These are phyloP conservation scores for Microplitis mediator DNA, from an alignment of 1,140 invertebrate genomes.

Conservation along the genomic window DNA sequence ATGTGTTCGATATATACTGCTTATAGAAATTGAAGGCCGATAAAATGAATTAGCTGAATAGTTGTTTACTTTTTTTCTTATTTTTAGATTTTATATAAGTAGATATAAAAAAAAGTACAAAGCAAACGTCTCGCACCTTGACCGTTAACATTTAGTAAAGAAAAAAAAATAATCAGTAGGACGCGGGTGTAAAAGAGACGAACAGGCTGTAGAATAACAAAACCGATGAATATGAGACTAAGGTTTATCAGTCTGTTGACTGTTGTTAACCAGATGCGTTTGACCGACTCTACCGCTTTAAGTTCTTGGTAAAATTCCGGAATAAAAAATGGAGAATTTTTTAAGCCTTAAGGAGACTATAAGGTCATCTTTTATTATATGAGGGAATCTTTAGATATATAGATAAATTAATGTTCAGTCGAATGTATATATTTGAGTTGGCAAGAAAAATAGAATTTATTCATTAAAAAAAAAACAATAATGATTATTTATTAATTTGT, in stretches of 20 bases:
- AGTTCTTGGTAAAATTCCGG: slow-evolving; percentile 1
- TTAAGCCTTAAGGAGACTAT: too few relatives aligned
- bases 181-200: background rate
- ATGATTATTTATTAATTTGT: too few relatives aligned
- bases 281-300: background rate
- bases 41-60: background rate
- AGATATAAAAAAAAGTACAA: background rate
- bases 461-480: too few relatives aligned
- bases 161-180: background rate
- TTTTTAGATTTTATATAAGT: background rate
- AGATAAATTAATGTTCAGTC: too few relatives aligned
- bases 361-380: too few relatives aligned
- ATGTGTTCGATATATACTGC: too few relatives aligned
- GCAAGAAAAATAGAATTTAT: too few relatives aligned
- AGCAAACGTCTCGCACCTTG: slow-evolving; percentile 14
- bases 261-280: slow-evolving; percentile 22
- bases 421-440: too few relatives aligned
- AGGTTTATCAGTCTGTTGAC: slow-evolving; percentile 22
- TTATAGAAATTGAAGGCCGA: background rate
- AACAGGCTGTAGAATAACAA: background rate
- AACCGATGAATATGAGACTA: background rate
- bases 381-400: too few relatives aligned
- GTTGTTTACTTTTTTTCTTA: background rate
- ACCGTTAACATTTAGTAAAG: background rate
- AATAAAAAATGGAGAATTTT: too few relatives aligned